Conservation (phyloP, 1,140 invertebrate genomes). For the Thaumatotibia leucotreta region DNA sequence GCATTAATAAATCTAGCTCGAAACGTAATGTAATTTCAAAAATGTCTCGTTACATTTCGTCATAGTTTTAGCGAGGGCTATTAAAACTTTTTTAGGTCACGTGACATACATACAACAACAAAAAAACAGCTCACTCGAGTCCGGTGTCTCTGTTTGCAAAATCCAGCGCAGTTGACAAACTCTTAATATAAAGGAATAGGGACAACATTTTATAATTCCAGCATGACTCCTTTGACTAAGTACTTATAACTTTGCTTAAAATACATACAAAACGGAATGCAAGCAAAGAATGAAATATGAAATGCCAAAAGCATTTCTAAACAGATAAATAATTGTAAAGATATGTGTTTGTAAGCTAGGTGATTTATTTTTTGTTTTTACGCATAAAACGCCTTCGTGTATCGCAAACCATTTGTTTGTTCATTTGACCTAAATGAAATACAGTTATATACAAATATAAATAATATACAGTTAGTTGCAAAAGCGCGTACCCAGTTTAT, state of each 20-base stretch:
- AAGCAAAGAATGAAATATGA: neutral
- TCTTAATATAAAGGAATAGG: neutral
- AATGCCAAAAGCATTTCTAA: neutral
- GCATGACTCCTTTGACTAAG: neutral
- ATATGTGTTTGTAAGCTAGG: too few relatives aligned
- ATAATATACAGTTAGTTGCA: too few relatives aligned
- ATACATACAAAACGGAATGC: neutral
- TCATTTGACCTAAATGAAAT: too few relatives aligned
- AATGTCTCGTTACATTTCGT: neutral
- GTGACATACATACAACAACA: neutral
- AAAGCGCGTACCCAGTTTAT: too few relatives aligned
- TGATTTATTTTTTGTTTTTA: too few relatives aligned
- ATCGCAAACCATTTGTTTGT: too few relatives aligned
- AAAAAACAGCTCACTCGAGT: conserved; percentile 1
- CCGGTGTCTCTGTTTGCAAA: neutral
- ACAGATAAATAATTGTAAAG: neutral
- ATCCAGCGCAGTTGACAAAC: neutral
- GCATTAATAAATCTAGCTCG: neutral
- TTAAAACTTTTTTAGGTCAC: conserved; percentile 11
- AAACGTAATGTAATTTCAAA: neutral
- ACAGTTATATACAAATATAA: too few relatives aligned
- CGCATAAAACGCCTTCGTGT: too few relatives aligned
- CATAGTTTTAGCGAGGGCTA: neutral
- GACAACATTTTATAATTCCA: conserved; percentile 3
- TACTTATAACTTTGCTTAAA: neutral